A percentile compares a stretch with the other conserved stretches of the same genome.
Evolutionary conservation across 2,888 invertebrate genomes (phyloP).

Genomic region (Anoplius nigerrimus): DNA sequence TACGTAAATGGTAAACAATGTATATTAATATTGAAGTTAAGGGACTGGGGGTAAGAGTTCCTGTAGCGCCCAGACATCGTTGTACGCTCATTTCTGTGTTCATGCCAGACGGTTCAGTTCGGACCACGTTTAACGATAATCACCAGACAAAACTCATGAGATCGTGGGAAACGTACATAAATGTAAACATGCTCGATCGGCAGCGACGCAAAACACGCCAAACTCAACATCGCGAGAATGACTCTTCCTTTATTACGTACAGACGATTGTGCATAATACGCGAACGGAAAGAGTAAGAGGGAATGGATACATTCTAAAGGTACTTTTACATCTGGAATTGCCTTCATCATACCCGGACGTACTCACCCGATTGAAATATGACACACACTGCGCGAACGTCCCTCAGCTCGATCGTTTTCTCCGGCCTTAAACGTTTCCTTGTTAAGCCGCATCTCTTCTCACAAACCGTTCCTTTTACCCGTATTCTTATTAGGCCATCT

Average conservation of each 20-base stretch:
- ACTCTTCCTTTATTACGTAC: too few relatives aligned
- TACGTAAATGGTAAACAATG: slow-evolving; percentile 68
- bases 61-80: slow-evolving; percentile 69
- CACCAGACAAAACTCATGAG: neutral
- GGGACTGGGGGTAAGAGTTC: slow-evolving; percentile 67
- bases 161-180: too few relatives aligned
- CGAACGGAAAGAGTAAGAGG: too few relatives aligned
- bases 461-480: slow-evolving; percentile 24
- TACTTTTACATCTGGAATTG: too few relatives aligned
- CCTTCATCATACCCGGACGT: too few relatives aligned
- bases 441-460: neutral
- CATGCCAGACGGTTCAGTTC: slow-evolving; percentile 59
- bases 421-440: too few relatives aligned
- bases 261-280: too few relatives aligned
- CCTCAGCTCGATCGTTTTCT: neutral
- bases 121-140: slow-evolving; percentile 34
- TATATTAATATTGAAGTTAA: slow-evolving; percentile 69
- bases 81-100: slow-evolving; percentile 59
- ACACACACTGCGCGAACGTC: neutral
- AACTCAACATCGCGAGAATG: too few relatives aligned
- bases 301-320: too few relatives aligned
- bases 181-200: too few relatives aligned
- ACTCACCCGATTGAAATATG: too few relatives aligned
- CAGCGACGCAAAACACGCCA: too few relatives aligned
- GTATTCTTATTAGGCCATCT: neutral